Conservation (phyloP, 2,797 vertebrate species). For the Xenopus petersii region DNA sequence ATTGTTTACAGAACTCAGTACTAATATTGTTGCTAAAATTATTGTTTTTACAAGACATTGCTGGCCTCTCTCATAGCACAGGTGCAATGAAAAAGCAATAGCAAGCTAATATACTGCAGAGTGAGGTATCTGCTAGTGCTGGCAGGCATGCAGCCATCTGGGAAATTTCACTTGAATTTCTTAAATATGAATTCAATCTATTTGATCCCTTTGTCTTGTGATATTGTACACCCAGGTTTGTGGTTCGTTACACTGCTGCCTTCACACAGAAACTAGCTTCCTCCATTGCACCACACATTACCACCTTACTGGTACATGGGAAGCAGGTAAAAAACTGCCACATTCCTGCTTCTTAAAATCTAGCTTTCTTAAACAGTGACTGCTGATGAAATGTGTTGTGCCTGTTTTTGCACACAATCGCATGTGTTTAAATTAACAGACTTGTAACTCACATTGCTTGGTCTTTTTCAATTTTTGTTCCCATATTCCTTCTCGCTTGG, state of each 20-base stretch:
- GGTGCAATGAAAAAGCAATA: not conserved
- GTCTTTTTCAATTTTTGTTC: not conserved
- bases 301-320: constrained; percentile 92
- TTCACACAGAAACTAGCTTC: constrained; percentile 87
- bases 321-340: constrained; percentile 82
- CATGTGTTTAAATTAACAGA: constrained; percentile 13
- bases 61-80: not conserved
- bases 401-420: constrained; percentile 44
- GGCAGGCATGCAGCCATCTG: not conserved
- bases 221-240: constrained; percentile 77
- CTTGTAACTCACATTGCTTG: not conserved
- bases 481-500: too few species aligned
- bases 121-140: not conserved
- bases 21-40: not conserved
- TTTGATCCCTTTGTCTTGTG: constrained; percentile 57
- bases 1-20: not conserved
- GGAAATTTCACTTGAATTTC: not conserved
- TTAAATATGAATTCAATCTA: not conserved
- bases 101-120: not conserved
- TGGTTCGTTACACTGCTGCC: constrained; percentile 85
- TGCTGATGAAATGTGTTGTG: constrained; percentile 51
- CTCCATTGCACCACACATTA: constrained; percentile 95
- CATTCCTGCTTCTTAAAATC: not conserved
- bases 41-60: not conserved
- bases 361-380: too few species aligned